Evolutionary conservation across 2,888 invertebrate species (phyloP), one percentile per base, ranked within the genome.

Genomic region (Glyphotaelius pellucidus): DNA sequence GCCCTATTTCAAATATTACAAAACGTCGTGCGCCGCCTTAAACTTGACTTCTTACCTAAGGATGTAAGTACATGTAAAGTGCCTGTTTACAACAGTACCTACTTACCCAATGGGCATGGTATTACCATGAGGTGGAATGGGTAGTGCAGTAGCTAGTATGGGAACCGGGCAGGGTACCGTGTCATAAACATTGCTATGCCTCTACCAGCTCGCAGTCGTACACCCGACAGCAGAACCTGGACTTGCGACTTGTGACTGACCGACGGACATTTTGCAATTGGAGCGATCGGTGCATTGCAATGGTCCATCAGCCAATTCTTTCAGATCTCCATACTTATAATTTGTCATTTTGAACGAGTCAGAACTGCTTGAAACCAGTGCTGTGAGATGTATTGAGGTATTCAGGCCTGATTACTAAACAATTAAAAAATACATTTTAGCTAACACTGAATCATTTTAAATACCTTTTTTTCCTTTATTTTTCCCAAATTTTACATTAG

Each of bases 121-220:
- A 52, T 52, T n/a, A 67, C 67, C 25, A 38, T 38, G 5, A 67
- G 25, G 25, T 67, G n/a, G 47, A 14, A 47, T 14, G 4, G 3
- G 47, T 15, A 14, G 47, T 47, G 15, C 15, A 19, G 52, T 15
- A 52, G 83, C 25, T 83, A 31, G 88, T 88, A 52, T 88, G 88
- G 85, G 84, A 90, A 67, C 67, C 67, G 67, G 25, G 30, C 85
- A 79, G 30, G 2, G 80, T 87, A 25, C 14, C 85, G 35, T 31
- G 86, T 87, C 91, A 80, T 87, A 87, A 91, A 91, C 91, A 87
- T 30, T 91, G 91, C 87, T 19, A 52, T 52, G 1, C 7, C 52
- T 38, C 52, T 67, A 32, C 32, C 88, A 35, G 67, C 47, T 86
- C 4, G 35, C 30, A 86, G 47, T 86, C 12, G 35, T 30, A 85